Base-by-base conservation (phyloP, 2,888 invertebrate genomes). In the Amiota mariae region DNA sequence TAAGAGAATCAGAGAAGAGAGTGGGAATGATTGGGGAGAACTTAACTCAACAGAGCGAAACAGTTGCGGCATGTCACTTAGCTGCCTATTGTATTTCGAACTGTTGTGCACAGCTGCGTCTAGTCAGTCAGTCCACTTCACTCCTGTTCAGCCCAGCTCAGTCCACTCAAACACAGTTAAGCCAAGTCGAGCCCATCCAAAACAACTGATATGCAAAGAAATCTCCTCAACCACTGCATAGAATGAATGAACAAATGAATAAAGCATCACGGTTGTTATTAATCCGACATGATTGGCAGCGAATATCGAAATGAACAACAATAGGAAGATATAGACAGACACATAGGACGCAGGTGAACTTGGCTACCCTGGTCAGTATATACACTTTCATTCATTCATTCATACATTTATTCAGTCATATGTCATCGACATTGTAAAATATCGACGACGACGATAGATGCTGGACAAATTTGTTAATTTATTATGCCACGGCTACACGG, bases 261-360 rank as follows among this genome's bases (percentile, higher is more conserved):
- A 82, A 82, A 80, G 80, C 85, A 82, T 76, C 73, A 57, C 68
- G 72, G 54, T 75, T 82, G 85, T 86, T 86, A 86, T 86, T 86
- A 86, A 86, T 87, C 87, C 87, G 79, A 79, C 87, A 85, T 87
- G 86, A 86, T 86, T 86, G 86, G 87, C 86, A 86, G 36, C 36
- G 36, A 36, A 36, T 86, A 84, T 78, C 81, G 83, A 86, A 87
- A 86, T 87, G 87, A 82, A 87, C 86, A 86, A 76, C 70, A 61
- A 63, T 9, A 74, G 10, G 24, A 48, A 57, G 68, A 70, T 72
- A 61, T 76, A 70, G n/a, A 46, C 4, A 57, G 72, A 73, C 66
- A 76, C 72, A 36, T 49, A 76, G 86, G 81, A 78, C 86, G 76
- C 86, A 84, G 85, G 85, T 84, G 86, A 82, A 79, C 76, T 15